Conservation (phyloP, 2,888 invertebrate genomes). For the Ectemnius lituratus region DNA sequence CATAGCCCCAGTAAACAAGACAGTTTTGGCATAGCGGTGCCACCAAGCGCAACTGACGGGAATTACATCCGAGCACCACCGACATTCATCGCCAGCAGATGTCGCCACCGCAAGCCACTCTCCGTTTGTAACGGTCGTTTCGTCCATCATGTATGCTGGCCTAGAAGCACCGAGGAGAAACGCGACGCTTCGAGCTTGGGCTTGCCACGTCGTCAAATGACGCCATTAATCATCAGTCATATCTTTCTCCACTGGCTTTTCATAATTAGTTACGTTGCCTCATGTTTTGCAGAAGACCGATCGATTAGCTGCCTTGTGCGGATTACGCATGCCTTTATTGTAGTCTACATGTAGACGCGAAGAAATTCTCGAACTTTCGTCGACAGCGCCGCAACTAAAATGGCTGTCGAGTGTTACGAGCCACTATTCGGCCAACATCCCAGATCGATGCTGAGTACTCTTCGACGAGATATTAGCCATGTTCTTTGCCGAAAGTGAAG, state of each 20-base stretch:
- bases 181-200: constrained; percentile 46
- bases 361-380: constrained; percentile 24
- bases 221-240: constrained; percentile 67
- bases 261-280: constrained; percentile 1
- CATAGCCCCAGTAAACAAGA: neutral
- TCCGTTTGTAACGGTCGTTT: constrained; percentile 57
- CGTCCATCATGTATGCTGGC: constrained; percentile 50
- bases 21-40: constrained; percentile 31
- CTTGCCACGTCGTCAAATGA: constrained; percentile 74
- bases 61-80: neutral
- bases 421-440: neutral
- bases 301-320: neutral
- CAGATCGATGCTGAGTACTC: neutral
- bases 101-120: constrained; percentile 55
- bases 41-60: constrained; percentile 46
- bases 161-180: constrained; percentile 29
- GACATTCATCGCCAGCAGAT: constrained; percentile 49
- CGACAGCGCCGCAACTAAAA: constrained; percentile 13
- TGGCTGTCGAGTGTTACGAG: constrained; percentile 8
- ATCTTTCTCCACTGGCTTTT: constrained; percentile 24
- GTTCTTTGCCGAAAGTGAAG: neutral
- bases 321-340: constrained; percentile 8
- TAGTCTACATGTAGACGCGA: neutral
- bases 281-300: neutral
- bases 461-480: no score